phyloP scores from a whole-genome alignment of 2,888 invertebrate genomes.

The Subacronicta megacephala region DNA sequence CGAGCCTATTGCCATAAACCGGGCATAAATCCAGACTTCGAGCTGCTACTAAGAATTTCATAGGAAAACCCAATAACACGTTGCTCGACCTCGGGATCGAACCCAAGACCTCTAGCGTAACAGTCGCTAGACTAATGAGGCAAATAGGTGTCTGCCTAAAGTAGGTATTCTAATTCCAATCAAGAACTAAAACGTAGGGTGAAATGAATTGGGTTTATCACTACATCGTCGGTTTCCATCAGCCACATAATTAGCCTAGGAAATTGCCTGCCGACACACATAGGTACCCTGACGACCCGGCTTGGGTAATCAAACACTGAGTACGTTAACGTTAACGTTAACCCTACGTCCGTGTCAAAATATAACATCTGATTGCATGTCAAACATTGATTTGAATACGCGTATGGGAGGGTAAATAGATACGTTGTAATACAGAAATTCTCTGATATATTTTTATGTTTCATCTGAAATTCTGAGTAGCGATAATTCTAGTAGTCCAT shows the following conservation, averaged over 20 bases:
- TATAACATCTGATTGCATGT: slow-evolving; percentile 41
- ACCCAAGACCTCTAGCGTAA: too few species aligned
- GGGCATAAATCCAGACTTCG: too few species aligned
- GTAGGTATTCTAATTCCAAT: slow-evolving; percentile 40
- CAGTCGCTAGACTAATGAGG: too few species aligned
- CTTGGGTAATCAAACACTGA: slow-evolving; percentile 51
- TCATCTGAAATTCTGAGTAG: background rate
- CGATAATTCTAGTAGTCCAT: background rate
- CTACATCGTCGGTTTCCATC: slow-evolving; percentile 77
- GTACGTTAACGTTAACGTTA: too few species aligned
- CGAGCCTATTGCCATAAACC: too few species aligned
- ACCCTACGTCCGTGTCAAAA: slow-evolving; percentile 29
- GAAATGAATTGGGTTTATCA: slow-evolving; percentile 74
- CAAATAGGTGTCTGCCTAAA: too few species aligned
- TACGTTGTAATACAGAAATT: background rate
- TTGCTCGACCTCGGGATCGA: too few species aligned
- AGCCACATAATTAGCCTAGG: slow-evolving; percentile 82
- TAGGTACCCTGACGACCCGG: slow-evolving; percentile 47
- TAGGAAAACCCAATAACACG: too few species aligned
- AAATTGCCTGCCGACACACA: slow-evolving; percentile 76
- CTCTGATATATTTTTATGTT: background rate
- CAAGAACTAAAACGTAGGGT: slow-evolving; percentile 40
- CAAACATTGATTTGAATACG: slow-evolving; percentile 16
- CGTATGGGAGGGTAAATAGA: background rate
- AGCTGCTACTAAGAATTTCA: too few species aligned